phyloP scores from a whole-genome alignment of 2,113 vertebrate species.

The Cyanoliseus patagonus region DNA sequence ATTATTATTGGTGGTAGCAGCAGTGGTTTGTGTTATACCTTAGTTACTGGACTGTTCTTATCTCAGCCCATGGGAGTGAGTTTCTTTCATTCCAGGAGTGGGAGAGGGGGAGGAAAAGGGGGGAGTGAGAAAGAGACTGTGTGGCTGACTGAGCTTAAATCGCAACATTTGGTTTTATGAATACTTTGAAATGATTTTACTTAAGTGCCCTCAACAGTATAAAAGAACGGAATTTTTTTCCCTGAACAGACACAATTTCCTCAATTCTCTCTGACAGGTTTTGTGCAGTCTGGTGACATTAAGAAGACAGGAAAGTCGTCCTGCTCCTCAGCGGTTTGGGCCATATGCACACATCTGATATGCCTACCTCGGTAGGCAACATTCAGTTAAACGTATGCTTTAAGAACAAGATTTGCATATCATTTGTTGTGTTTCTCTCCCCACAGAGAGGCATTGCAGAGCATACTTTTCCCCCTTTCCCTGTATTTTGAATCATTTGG shows the following conservation, averaged over 20 bases:
- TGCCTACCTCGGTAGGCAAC: not conserved
- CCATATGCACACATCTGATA: not conserved
- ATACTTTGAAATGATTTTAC: not conserved
- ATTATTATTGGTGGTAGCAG: no score
- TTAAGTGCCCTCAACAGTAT: not conserved
- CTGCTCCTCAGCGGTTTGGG: not conserved
- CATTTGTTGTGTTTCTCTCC: not conserved
- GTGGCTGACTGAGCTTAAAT: no score
- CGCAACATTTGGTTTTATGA: not conserved
- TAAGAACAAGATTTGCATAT: not conserved
- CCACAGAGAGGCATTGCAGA: accelerated
- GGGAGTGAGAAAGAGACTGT: no score
- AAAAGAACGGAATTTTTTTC: not conserved
- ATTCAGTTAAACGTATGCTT: not conserved
- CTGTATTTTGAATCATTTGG: not conserved
- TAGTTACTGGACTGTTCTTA: no score
- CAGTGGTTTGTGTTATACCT: no score
- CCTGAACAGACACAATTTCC: not conserved
- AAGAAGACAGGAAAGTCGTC: accelerated
- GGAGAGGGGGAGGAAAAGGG: no score
- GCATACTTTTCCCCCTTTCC: not conserved
- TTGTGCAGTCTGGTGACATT: not conserved
- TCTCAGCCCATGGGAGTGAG: no score
- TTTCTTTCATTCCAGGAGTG: no score
- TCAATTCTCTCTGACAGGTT: not conserved